Evolutionary conservation across 2,888 invertebrate species (phyloP), one percentile per base, ranked within the genome.

Genomic region (Mayetiola destructor): DNA sequence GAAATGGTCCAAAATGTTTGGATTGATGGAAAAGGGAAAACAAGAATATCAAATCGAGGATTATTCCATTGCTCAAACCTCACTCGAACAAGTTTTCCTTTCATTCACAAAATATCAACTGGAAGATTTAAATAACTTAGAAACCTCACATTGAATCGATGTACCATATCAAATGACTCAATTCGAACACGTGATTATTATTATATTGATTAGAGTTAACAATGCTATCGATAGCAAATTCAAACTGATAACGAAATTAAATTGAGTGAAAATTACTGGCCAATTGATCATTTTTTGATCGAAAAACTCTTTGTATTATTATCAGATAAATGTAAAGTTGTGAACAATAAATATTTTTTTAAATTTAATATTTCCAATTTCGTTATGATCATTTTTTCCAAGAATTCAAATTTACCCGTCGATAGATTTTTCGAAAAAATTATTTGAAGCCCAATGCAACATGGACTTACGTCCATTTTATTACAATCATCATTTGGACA

Each of bases 61-160:
- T 68, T 90, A 89, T 69, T 82, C 80, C 40, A 80, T 90, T 55
- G 82, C 83, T 57, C 88, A 88, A 70, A 86, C 88, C 0, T 84
- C 85, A 0, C 72, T 89, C 32, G 89, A 89, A 69, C 87, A 89
- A 72, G 82, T 88, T 61, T 84, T 84, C 69, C 67, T 84, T 55
- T 78, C 80, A 61, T 81, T 84, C 64, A 82, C 84, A 1, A 80
- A 81, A 65, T n/a, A n/a, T n/a, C n/a, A n/a, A n/a, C n/a, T n/a
- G n/a, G n/a, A n/a, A n/a, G n/a, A n/a, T n/a, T n/a, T n/a, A n/a
- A n/a, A n/a, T n/a, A n/a, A n/a, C n/a, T n/a, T n/a, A n/a, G n/a
- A n/a, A n/a, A n/a, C n/a, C n/a, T n/a, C n/a, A n/a, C n/a, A n/a
- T n/a, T n/a, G n/a, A n/a, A n/a, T n/a, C n/a, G n/a, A n/a, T n/a